These are phyloP conservation scores for Galleria mellonella DNA, from an alignment of 1,140 invertebrate genomes.

Conservation along the genomic window DNA sequence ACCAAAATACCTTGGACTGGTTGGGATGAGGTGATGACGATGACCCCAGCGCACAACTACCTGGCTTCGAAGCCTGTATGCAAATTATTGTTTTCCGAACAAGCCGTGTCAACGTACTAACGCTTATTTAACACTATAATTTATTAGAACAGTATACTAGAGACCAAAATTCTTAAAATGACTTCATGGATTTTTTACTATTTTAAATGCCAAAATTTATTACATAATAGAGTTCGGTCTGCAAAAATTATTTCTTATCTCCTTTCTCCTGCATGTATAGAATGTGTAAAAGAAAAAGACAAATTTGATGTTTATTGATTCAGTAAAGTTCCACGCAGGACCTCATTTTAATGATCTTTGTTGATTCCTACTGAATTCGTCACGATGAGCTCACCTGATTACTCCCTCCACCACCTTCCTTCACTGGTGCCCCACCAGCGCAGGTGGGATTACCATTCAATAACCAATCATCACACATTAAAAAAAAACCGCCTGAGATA, in stretches of 20 bases:
- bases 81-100: constrained; percentile 61
- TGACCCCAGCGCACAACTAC: constrained; percentile 51
- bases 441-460: no score
- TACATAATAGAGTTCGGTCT: not conserved
- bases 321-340: not conserved
- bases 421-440: no score
- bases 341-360: no score
- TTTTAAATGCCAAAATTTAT: not conserved
- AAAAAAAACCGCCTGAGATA: no score
- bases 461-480: no score
- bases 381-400: no score
- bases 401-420: no score
- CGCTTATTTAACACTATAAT: constrained; percentile 28
- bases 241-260: no score
- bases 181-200: not conserved
- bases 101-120: constrained; percentile 50
- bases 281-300: not conserved
- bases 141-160: constrained; percentile 35
- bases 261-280: no score
- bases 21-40: constrained; percentile 51
- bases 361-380: no score
- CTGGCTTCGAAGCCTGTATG: constrained; percentile 57
- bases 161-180: constrained; percentile 9
- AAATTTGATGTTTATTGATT: not conserved
- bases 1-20: constrained; percentile 43